Conservation (phyloP, 30 jellyfish, hydroid and myxozoan genomes). For the Catostylus mosaicus region DNA sequence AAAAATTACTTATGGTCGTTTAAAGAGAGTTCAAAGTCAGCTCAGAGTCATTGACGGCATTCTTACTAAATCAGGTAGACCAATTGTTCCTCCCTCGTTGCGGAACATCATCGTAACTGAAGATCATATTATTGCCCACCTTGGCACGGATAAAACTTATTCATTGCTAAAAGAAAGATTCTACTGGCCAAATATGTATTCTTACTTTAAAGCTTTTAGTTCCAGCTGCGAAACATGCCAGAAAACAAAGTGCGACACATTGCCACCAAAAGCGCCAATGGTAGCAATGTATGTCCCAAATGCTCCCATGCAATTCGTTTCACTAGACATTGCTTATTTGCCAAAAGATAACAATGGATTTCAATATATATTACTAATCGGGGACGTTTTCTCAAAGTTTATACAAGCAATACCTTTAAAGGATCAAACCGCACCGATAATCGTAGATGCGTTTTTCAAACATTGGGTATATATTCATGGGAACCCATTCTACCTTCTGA, state of each 20-base stretch:
- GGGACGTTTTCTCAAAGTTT: conserved; percentile 43
- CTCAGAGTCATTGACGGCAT: conserved; percentile 12
- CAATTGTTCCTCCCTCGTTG: conserved; percentile 44
- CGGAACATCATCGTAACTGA: conserved; percentile 30
- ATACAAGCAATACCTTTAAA: conserved; percentile 47
- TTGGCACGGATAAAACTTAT: conserved; percentile 25
- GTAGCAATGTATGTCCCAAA: conserved; percentile 39
- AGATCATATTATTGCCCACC: conserved; percentile 39
- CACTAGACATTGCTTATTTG: conserved; percentile 50
- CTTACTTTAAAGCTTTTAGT: conserved; percentile 13
- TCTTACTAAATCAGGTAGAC: conserved; percentile 43
- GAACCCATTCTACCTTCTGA: conserved; percentile 45
- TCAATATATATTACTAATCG: conserved; percentile 33
- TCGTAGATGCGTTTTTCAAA: conserved; percentile 16
- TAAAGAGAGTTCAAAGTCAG: conserved; percentile 21
- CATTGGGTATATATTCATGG: conserved; percentile 45
- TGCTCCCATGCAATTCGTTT: conserved; percentile 54
- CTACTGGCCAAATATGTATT: conserved; percentile 64
- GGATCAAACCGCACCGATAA: conserved; percentile 64
- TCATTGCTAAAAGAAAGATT: conserved; percentile 32
- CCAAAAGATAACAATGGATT: conserved; percentile 30
- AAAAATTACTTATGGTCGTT: conserved; percentile 3
- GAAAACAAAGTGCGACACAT: conserved; percentile 19
- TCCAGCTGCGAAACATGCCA: conserved; percentile 46
- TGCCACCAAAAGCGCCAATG: conserved; percentile 42